These are phyloP conservation scores for Aldrovandia affinis DNA, from an alignment of 2,797 vertebrate genomes.

Conservation along the genomic window DNA sequence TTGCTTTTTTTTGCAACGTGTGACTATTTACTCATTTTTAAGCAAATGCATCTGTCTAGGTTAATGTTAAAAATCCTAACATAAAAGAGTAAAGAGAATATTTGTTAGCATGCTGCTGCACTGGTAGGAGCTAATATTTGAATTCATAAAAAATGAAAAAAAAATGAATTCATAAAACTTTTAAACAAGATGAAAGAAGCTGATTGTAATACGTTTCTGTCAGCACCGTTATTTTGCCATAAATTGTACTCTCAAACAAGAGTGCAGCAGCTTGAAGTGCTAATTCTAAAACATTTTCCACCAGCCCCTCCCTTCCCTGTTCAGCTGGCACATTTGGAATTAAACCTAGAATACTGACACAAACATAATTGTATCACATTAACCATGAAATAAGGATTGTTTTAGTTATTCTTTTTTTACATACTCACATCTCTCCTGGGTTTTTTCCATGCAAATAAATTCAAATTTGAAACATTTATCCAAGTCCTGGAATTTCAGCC, in stretches of 20 bases:
- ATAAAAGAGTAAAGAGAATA: not conserved
- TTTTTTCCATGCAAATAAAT: conserved; percentile 17
- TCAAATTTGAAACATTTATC: not conserved
- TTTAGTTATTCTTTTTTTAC: not conserved
- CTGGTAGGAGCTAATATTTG: not conserved
- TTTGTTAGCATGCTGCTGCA: not conserved
- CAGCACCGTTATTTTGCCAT: no score
- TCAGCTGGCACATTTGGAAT: not conserved
- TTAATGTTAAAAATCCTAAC: not conserved
- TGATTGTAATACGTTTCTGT: not conserved
- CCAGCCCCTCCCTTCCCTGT: not conserved
- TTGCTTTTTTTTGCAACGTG: not conserved
- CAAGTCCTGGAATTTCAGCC: not conserved
- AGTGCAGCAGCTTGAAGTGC: not conserved
- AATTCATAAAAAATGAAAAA: not conserved
- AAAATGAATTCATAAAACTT: not conserved
- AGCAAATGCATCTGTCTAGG: not conserved
- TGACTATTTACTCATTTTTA: not conserved
- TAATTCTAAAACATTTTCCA: not conserved
- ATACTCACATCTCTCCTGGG: conserved; percentile 1
- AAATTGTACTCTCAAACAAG: not conserved
- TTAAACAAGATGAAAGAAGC: not conserved
- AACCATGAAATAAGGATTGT: not conserved
- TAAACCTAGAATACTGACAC: not conserved
- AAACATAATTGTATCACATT: not conserved